A percentile compares a stretch with the other conserved stretches of the same genome.
Evolutionary conservation across 2,888 invertebrate species (phyloP).

Genomic region (Aleiodes testaceus): DNA sequence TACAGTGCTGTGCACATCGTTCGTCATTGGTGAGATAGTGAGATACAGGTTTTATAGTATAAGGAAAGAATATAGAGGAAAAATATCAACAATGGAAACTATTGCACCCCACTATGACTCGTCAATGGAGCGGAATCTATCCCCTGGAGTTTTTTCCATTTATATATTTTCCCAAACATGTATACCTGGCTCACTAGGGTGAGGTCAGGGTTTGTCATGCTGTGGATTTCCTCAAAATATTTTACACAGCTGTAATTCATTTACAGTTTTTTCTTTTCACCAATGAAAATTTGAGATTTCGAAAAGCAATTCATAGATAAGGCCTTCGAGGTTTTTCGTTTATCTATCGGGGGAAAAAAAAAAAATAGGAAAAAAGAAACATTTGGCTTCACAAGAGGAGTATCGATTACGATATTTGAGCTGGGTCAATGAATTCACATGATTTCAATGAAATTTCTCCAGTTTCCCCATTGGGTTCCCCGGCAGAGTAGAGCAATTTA

Average conservation of each 20-base stretch:
- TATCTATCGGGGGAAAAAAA: constrained; percentile 9
- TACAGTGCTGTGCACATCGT: neutral
- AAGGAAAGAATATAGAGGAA: neutral
- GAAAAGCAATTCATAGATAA: constrained; percentile 25
- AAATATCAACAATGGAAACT: constrained; percentile 14
- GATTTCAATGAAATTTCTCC: no score
- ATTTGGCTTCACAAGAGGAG: neutral
- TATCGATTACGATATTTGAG: constrained; percentile 19
- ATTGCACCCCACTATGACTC: constrained; percentile 27
- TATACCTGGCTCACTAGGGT: constrained; percentile 59
- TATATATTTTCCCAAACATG: constrained; percentile 59
- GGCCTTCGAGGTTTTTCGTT: neutral
- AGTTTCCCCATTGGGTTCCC: no score
- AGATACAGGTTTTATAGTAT: constrained; percentile 26
- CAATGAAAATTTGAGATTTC: neutral
- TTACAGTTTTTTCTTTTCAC: neutral
- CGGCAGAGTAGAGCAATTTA: no score
- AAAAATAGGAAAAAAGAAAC: no score
- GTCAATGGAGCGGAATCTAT: constrained; percentile 24
- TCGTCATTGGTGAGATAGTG: constrained; percentile 18
- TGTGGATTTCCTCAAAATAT: constrained; percentile 23
- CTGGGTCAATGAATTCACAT: neutral
- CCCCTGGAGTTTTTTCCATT: constrained; percentile 58
- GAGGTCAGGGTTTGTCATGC: constrained; percentile 52
- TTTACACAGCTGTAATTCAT: constrained; percentile 28